Evolutionary conservation across 2,113 vertebrate species (phyloP).

Genomic region (Larimichthys polyactis): DNA sequence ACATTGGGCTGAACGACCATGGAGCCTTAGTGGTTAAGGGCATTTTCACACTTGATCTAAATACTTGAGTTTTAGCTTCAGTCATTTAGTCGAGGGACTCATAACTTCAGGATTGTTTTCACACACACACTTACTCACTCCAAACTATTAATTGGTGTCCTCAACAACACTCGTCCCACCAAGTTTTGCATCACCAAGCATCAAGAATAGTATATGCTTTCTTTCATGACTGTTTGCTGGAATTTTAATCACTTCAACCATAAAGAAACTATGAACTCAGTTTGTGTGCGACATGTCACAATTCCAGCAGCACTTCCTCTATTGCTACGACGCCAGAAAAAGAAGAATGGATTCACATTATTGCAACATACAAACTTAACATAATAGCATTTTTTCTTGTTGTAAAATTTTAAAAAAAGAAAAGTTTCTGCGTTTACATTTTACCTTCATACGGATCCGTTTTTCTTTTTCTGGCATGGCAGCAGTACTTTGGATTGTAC

Average conservation of each 20-base stretch:
- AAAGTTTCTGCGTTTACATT: too few relatives aligned
- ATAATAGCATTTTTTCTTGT: too few relatives aligned
- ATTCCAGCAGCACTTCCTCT: background rate
- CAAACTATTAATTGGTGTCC: background rate
- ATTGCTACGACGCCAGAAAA: too few relatives aligned
- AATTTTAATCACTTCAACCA: background rate
- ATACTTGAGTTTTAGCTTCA: background rate
- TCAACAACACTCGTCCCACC: background rate
- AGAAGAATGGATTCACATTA: too few relatives aligned
- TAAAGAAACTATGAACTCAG: background rate
- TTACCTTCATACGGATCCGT: too few relatives aligned
- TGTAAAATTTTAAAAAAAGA: too few relatives aligned
- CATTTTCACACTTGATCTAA: constrained; percentile 14
- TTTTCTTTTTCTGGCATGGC: too few relatives aligned
- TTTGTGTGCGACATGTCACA: background rate
- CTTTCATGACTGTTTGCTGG: background rate
- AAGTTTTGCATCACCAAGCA: background rate
- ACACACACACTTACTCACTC: background rate
- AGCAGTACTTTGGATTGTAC: too few relatives aligned
- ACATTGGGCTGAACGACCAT: background rate
- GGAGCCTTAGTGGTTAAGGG: background rate
- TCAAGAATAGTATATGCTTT: background rate
- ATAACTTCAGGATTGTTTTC: background rate
- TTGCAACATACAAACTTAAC: too few relatives aligned
- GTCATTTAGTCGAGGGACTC: background rate